Evolutionary conservation across 2,888 invertebrate genomes (phyloP), one percentile per base, ranked within the genome.

Genomic region (Drosophila pseudotakahashii): DNA sequence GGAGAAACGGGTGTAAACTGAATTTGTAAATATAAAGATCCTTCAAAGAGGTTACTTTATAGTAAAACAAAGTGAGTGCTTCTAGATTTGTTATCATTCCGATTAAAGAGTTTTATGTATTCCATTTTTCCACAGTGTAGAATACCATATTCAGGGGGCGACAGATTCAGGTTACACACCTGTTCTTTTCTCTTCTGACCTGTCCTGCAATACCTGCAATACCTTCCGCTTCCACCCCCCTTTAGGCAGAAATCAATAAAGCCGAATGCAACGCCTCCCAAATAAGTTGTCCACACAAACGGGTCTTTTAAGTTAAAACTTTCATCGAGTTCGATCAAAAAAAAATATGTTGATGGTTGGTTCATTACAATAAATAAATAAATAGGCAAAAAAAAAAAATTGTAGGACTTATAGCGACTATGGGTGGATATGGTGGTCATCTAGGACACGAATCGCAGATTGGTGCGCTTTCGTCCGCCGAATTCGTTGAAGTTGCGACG

Each of bases 381-480:
- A 63, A 72, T 78, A 76, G 50, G 67, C 78, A 42, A 58, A 57
- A 68, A 44, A 58, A 57, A 67, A 63, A 62, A 73, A 69, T 41
- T 26, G 19, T 19, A 30, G 30, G n/a, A 13, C 34, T 51, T 55
- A 55, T 23, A 42, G 41, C 14, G 11, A 45, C 5, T 13, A 32
- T 13, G 16, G 9, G 39, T 34, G 13, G 39, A 19, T 3, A 9
- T 7, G 32, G 26, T 9, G 6, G 11, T 23, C 14, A 10, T 30
- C 42, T 75, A 88, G 50, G 86, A 78, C 16, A 68, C 76, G 47
- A 90, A 79, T 13, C 79, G 78, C 10, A 87, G 62, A 53, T 78
- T 83, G 23, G 82, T 61, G 36, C 90, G 91, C 59, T 90, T 91
- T 53, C 91, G 82, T 10, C 66, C 74, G 1, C 90, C 91, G 45